Evolutionary conservation across 2,888 invertebrate genomes (phyloP), one percentile per base, ranked within the genome.

Genomic region (Monochamus alternatus): DNA sequence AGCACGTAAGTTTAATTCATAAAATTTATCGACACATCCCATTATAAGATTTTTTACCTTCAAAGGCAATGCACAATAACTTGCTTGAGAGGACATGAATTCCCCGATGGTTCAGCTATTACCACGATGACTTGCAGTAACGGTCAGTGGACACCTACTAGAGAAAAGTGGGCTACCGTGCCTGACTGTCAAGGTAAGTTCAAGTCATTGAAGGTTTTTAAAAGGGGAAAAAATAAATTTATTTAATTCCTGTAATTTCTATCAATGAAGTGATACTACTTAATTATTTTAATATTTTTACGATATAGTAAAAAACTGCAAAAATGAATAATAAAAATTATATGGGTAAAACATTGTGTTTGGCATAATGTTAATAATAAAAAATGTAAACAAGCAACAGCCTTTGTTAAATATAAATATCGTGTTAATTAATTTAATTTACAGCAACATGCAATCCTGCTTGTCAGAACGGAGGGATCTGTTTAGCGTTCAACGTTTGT

Each of bases 381-480:
- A 22, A 22, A 22, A 22, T 22, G 22, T 22, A 22, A 22, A 22
- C 22, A 22, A 22, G 22, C 22, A 22, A 22, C 22, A 22, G 22
- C 22, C 22, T 22, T 22, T 22, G 22, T 22, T 22, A 1, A 1
- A 22, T 22, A 22, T 22, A 22, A 22, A 22, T 22, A 22, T 22
- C 47, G 9, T 12, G 47, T 47, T 47, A 10, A 10, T 47, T 10
- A 12, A 12, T 8, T 47, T 55, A 14, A 4, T 75, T 72, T 78
- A 81, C 85, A 92, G 92, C 94, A 4, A 90, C 91, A 31, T 95
- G 95, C 81, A 87, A 90, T 69, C 96, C 95, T 0, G 91, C 93
- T 0, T 97, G 97, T 85, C 86, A 91, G 76, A 96, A 97, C 85
- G 96, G 95, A 0, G 97, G 97, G 0, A 91, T 91, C n/a, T 97